phyloP scores from a whole-genome alignment of 2,113 vertebrate species.

The Monopterus albus region DNA sequence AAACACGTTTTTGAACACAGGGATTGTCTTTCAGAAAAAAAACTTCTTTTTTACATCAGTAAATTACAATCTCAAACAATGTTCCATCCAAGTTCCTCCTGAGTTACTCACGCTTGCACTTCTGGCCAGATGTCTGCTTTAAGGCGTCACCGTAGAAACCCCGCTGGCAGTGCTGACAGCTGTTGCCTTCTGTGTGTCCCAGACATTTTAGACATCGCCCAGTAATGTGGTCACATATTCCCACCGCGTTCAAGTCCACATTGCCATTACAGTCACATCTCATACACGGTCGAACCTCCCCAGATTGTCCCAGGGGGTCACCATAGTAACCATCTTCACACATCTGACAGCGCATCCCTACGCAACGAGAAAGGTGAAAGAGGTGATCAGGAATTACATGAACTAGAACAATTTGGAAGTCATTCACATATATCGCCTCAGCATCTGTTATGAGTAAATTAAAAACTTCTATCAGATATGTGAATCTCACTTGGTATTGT shows the following conservation, averaged over 20 bases:
- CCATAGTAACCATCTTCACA: slow-evolving; percentile 93
- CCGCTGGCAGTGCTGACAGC: slow-evolving; percentile 83
- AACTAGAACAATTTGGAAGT: slow-evolving; percentile 22
- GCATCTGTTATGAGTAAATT: slow-evolving; percentile 29
- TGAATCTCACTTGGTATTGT: slow-evolving; percentile 12
- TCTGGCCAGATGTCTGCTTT: slow-evolving; percentile 60
- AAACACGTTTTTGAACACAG: background rate
- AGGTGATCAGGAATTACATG: slow-evolving; percentile 16
- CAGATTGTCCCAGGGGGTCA: slow-evolving; percentile 87
- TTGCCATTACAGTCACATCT: slow-evolving; percentile 89
- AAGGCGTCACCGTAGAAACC: slow-evolving; percentile 88
- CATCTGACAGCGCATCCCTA: slow-evolving; percentile 90
- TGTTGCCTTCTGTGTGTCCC: slow-evolving; percentile 84
- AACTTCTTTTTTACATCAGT: background rate
- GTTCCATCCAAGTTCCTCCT: background rate
- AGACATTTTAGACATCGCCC: slow-evolving; percentile 91
- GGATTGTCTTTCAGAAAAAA: background rate
- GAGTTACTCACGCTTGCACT: slow-evolving; percentile 85
- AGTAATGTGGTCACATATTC: slow-evolving; percentile 86
- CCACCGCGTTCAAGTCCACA: slow-evolving; percentile 88
- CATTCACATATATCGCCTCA: background rate
- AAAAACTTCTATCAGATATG: slow-evolving; percentile 17
- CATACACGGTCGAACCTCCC: slow-evolving; percentile 76
- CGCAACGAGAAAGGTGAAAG: slow-evolving; percentile 7
- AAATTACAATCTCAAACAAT: background rate